Percentiles rank a stretch among this genome's conserved stretches.
Conservation (phyloP, 1,140 invertebrate species). For the Thaumetopoea pityocampa region DNA sequence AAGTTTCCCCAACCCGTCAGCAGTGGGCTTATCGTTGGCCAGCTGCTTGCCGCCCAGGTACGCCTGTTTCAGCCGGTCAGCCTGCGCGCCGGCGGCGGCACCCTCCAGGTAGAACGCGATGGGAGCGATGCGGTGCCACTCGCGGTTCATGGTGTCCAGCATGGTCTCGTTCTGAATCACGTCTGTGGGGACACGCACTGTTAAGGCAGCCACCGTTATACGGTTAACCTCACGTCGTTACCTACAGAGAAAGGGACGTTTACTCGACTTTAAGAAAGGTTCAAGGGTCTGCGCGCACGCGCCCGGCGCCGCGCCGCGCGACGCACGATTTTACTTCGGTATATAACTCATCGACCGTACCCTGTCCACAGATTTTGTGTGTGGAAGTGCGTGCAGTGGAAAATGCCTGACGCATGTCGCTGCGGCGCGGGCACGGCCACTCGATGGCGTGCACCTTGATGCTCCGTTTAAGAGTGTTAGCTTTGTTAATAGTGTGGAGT, state of each 20-base stretch:
- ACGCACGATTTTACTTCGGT: too few relatives aligned
- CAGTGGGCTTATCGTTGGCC: constrained; percentile 23
- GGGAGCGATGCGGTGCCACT: constrained; percentile 40
- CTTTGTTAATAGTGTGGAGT: background rate
- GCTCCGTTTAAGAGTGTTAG: background rate
- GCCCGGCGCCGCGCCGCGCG: background rate
- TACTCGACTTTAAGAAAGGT: background rate
- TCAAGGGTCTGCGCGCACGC: background rate
- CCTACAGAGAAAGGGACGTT: background rate
- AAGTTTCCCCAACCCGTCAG: constrained; percentile 29
- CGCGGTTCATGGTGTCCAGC: constrained; percentile 29
- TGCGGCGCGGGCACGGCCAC: too few relatives aligned
- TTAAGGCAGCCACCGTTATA: background rate
- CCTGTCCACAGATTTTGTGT: too few relatives aligned
- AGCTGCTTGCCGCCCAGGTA: constrained; percentile 29
- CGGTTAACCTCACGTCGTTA: too few relatives aligned
- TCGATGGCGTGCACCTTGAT: background rate
- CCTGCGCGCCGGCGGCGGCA: constrained; percentile 3
- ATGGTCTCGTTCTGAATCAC: constrained; percentile 33
- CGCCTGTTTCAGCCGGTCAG: constrained; percentile 14
- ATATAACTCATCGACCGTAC: too few relatives aligned
- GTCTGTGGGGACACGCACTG: constrained; percentile 23
- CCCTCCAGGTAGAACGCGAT: constrained; percentile 37
- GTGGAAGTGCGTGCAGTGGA: too few relatives aligned
- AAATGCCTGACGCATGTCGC: too few relatives aligned